Base-by-base conservation (phyloP, 1,140 invertebrate genomes). In the Drosophila asahinai region DNA sequence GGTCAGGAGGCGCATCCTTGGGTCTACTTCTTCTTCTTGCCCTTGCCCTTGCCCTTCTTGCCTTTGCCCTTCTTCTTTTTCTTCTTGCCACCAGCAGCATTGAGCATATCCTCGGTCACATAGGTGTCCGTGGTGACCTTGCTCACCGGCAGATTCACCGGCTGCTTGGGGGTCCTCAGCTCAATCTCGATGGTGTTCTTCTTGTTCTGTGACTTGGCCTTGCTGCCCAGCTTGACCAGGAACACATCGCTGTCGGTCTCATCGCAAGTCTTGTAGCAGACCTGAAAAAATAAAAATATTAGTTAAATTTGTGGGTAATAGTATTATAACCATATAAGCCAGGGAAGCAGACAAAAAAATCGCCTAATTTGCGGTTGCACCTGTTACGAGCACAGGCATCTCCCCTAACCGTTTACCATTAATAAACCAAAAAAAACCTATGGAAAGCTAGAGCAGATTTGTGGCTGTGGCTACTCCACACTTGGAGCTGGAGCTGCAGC, bases 221-320 rank as follows among this genome's bases (percentile, higher is more conserved):
- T 93, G 74, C 72, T 92, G 27, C 92, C 92, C 43, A 93, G 77
- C 57, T 92, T 92, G 14, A 93, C 90, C n/a, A 93, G 71, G 54
- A 93, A 93, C 36, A 93, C 91, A 65, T 93, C 92, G 62, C 86
- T 92, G 25, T 93, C 91, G n/a, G 91, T 89, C 49, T 93, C 92
- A 3, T 92, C 89, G 80, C 92, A 92, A 12, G 91, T 92, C 65
- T 92, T 93, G 67, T 92, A 92, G 38, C 92, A 93, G 14, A 93
- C 91, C 91, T 92, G 38, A 51, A 25, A 25, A 25, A 25, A 25
- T 2, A 25, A 0, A 25, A 25, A 25, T 25, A 3, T 25, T 25
- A 3, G 3, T 25, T 25, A 3, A 3, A 25, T 25, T 25, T 25
- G 22, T 25, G 22, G 22, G 22, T 25, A 25, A 25, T 4, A 25